These are phyloP conservation scores for Diglossa brunneiventris DNA, from an alignment of 2,113 vertebrate species.

Conservation along the genomic window DNA sequence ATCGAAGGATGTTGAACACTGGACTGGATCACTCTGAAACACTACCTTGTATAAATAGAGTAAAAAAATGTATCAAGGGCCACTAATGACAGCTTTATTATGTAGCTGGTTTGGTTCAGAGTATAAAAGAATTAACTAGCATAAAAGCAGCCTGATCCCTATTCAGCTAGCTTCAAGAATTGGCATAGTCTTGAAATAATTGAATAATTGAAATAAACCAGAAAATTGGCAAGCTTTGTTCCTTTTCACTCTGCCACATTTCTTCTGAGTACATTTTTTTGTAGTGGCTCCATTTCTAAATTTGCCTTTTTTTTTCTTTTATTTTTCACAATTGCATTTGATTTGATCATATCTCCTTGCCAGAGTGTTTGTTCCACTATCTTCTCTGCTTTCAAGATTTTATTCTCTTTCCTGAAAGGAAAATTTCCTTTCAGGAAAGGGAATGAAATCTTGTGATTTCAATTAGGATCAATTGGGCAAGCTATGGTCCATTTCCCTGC, in stretches of 20 bases:
- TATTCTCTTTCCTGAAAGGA: neutral
- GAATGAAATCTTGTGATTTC: neutral
- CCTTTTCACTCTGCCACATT: neutral
- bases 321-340: neutral
- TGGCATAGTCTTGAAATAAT: neutral
- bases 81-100: accelerated
- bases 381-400: neutral
- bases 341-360: neutral
- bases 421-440: neutral
- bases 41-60: neutral
- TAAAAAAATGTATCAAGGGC: neutral
- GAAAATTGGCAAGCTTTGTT: neutral
- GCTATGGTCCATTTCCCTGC: neutral
- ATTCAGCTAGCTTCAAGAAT: neutral
- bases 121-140: neutral
- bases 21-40: neutral
- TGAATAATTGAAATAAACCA: neutral
- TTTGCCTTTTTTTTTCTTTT: too few species aligned
- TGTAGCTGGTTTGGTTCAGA: neutral
- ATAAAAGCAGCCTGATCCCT: neutral
- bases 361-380: neutral
- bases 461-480: too few species aligned
- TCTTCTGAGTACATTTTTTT: neutral
- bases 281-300: neutral
- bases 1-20: neutral